phyloP scores from a whole-genome alignment of 2,797 vertebrate species.

The Zalophus californianus region DNA sequence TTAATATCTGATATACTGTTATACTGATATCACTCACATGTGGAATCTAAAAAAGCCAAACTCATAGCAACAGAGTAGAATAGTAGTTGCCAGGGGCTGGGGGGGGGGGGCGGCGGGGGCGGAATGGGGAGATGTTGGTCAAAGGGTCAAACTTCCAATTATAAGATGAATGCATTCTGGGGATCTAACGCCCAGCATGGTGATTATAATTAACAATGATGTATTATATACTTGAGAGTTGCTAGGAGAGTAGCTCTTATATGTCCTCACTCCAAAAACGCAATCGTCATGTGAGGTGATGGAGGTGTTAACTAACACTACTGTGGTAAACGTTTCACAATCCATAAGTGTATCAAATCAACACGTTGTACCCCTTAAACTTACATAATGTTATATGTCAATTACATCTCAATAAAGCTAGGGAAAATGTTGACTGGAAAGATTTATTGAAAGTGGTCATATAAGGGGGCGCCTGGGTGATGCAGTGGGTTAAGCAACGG shows the following conservation, averaged over 20 bases:
- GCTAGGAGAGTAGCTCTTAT: background rate
- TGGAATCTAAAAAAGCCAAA: background rate
- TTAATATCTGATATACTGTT: background rate
- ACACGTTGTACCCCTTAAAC: background rate
- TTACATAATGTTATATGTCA: background rate
- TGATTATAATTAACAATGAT: background rate
- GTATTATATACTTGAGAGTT: background rate
- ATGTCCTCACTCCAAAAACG: background rate
- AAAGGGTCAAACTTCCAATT: background rate
- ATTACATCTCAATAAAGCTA: background rate
- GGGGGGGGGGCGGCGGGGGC: no score
- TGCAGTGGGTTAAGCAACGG: no score
- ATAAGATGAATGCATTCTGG: background rate
- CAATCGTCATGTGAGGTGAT: background rate
- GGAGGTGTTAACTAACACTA: background rate
- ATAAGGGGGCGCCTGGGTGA: no score
- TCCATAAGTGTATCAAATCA: background rate
- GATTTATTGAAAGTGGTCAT: background rate
- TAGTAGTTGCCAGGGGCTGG: background rate
- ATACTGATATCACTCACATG: background rate
- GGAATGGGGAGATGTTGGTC: background rate
- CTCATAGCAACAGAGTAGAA: background rate
- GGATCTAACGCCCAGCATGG: background rate
- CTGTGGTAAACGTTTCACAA: background rate
- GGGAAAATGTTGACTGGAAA: background rate